These are phyloP conservation scores for Harpagifer antarcticus DNA, from an alignment of 2,797 vertebrate genomes.

Conservation along the genomic window DNA sequence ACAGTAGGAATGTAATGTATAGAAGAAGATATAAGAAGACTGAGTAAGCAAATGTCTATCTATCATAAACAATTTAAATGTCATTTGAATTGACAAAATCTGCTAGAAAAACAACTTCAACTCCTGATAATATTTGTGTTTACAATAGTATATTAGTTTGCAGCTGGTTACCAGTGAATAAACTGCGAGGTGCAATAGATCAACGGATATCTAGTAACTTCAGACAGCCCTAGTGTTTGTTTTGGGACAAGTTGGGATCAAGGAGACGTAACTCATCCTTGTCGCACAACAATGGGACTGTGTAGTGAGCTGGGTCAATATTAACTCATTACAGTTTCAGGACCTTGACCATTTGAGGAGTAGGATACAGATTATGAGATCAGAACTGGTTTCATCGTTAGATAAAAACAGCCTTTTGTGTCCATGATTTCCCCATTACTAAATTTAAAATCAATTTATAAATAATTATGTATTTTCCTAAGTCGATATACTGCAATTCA, in stretches of 20 bases:
- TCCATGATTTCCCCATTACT: neutral
- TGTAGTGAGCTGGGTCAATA: slow-evolving; percentile 77
- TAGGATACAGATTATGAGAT: slow-evolving; percentile 50
- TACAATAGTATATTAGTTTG: slow-evolving; percentile 23
- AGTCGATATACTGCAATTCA: neutral
- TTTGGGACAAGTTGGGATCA: slow-evolving; percentile 63
- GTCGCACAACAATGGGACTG: slow-evolving; percentile 66
- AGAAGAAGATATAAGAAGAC: neutral
- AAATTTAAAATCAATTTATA: neutral
- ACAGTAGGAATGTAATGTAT: neutral
- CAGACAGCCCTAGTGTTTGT: slow-evolving; percentile 72
- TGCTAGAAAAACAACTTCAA: neutral
- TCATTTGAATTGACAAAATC: neutral
- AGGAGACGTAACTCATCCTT: slow-evolving; percentile 60
- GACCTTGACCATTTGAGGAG: slow-evolving; percentile 53
- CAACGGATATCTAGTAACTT: slow-evolving; percentile 57
- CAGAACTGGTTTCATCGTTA: neutral
- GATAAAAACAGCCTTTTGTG: neutral
- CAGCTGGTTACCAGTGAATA: slow-evolving; percentile 3
- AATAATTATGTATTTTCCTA: neutral
- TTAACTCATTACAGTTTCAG: slow-evolving; percentile 78
- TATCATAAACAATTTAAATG: neutral
- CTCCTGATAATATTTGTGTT: neutral
- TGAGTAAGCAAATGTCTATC: neutral
- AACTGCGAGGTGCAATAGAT: slow-evolving; percentile 30